Evolutionary conservation across 2,797 vertebrate genomes (phyloP).

Genomic region (Cichlasoma orientale): DNA sequence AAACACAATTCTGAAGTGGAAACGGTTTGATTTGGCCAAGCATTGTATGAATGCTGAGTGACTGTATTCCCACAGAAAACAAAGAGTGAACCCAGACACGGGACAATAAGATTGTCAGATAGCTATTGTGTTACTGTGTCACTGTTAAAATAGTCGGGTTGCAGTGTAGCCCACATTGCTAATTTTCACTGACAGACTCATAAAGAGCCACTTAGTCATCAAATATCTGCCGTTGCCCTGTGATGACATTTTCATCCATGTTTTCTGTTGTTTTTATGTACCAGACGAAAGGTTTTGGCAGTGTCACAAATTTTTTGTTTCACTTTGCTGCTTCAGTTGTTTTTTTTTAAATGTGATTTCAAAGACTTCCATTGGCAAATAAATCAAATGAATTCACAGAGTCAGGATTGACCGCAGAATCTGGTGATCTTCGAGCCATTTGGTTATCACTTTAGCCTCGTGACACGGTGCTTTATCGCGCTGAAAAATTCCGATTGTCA

Average conservation of each 20-base stretch:
- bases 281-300: not conserved
- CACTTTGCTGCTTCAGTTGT: not conserved
- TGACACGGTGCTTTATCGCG: too few relatives aligned
- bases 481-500: too few relatives aligned
- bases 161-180: not conserved
- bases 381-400: too few relatives aligned
- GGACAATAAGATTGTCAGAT: conserved; percentile 30
- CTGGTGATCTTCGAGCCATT: not conserved
- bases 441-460: too few relatives aligned
- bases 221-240: not conserved
- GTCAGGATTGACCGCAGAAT: not conserved
- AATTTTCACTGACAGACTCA: not conserved
- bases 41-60: conserved; percentile 25
- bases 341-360: not conserved
- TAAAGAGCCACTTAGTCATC: not conserved
- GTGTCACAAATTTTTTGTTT: not conserved
- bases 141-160: not conserved
- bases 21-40: conserved; percentile 12
- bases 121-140: conserved; percentile 32
- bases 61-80: conserved; percentile 47
- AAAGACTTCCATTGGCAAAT: too few relatives aligned
- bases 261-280: not conserved
- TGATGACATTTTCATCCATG: not conserved
- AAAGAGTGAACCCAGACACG: conserved; percentile 6
- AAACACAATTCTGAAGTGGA: conserved; percentile 57